Evolutionary conservation across 2,888 invertebrate genomes (phyloP), one percentile per base, ranked within the genome.

Genomic region (Neuroscelio doddi): DNA sequence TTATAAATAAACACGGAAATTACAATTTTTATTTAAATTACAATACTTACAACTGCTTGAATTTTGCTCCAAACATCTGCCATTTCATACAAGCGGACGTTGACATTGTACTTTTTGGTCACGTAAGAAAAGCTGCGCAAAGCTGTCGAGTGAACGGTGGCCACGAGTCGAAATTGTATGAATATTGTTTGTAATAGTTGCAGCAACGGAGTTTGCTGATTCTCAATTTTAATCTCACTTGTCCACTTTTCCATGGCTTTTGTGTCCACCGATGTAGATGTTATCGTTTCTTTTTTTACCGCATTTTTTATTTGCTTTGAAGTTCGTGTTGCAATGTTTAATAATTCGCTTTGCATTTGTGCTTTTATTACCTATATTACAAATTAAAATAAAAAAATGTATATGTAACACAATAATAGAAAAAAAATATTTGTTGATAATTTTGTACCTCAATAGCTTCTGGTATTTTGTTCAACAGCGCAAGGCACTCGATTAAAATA

Each of bases 1-100:
- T 9, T n/a, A n/a, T n/a, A n/a, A n/a, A n/a, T n/a, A n/a, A n/a
- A n/a, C n/a, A n/a, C n/a, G n/a, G n/a, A n/a, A 15, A 10, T 38
- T 12, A 5, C 5, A 59, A n/a, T n/a, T n/a, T n/a, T n/a, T n/a
- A n/a, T n/a, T n/a, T n/a, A n/a, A n/a, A n/a, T n/a, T n/a, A n/a
- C n/a, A n/a, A 45, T 34, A 87, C 90, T 86, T 86, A 95, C 94
- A 76, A 95, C 94, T 80, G 92, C 91, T 83, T 97, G 96, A 29
- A 95, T 93, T 75, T 94, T 93, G 34, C 91, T 90, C 96, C 96
- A 97, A 71, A 94, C 95, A 80, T 95, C 93, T 30, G 91, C 88
- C 79, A 92, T 88, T 76, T 90, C 90, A 79, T 93, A 93, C 39
- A 91, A 80, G 50, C 86, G 85, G 41, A 87, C 78, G 69, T 87